phyloP scores from a whole-genome alignment of 2,888 invertebrate genomes.

The Cremastinae sp. region DNA sequence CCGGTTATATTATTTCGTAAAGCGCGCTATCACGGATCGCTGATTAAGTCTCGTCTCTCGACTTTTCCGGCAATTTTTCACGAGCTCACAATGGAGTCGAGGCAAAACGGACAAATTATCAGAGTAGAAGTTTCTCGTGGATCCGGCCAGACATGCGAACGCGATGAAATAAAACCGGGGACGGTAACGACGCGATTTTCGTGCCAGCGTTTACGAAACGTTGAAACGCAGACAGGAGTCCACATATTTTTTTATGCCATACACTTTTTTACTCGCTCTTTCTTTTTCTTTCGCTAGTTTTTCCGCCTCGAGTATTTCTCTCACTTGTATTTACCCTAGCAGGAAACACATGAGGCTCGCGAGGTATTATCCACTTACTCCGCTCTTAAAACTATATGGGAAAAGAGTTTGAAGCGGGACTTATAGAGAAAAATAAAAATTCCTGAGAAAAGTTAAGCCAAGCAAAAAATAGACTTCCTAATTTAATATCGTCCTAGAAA shows the following conservation, averaged over 20 bases:
- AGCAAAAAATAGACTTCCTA: too few relatives aligned
- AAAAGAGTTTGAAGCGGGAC: constrained; percentile 43
- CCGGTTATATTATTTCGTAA: constrained; percentile 40
- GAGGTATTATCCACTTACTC: constrained; percentile 39
- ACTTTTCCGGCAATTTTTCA: constrained; percentile 26
- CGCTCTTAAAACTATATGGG: constrained; percentile 25
- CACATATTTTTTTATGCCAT: constrained; percentile 1
- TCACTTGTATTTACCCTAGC: constrained; percentile 30
- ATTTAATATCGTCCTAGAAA: too few relatives aligned
- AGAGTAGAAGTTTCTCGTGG: constrained; percentile 45
- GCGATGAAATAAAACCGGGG: constrained; percentile 32
- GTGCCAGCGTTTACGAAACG: constrained; percentile 13
- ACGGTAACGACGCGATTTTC: constrained; percentile 47
- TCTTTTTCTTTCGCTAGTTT: constrained; percentile 40
- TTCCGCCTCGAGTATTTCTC: constrained; percentile 54
- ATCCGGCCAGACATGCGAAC: constrained; percentile 40
- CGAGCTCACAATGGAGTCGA: background rate
- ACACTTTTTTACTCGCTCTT: background rate
- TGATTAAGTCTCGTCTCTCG: constrained; percentile 33
- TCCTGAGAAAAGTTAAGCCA: too few relatives aligned
- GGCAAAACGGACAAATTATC: constrained; percentile 42
- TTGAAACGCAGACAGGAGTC: constrained; percentile 59
- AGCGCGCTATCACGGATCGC: constrained; percentile 63
- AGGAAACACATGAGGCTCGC: constrained; percentile 43
- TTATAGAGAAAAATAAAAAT: background rate